phyloP scores from a whole-genome alignment of 2,113 vertebrate species.

The pig (Sus scrofa) region T2T-Sscrofa CM000825.6:151687501-151688000 shows the following conservation, averaged over 20 bases:
- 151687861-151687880: not conserved
- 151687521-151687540: not conserved
- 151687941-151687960: not conserved
- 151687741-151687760: not conserved
- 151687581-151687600: not conserved
- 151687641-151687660: not conserved
- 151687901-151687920: not conserved
- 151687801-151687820: not conserved
- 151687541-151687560: not conserved
- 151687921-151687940: not conserved
- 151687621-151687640: not conserved
- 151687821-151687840: not conserved
- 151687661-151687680: not conserved
- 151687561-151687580: not conserved
- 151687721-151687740: not conserved
- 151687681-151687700: not conserved
- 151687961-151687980: not conserved
- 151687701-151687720: not conserved
- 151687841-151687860: not conserved
- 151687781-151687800: not conserved
- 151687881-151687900: not conserved
- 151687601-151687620: not conserved
- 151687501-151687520: not conserved
- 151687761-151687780: conserved; percentile 5
- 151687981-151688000: not conserved